Evolutionary conservation across 1,140 invertebrate genomes (phyloP).

Genomic region (Tigriopus japonicus): DNA sequence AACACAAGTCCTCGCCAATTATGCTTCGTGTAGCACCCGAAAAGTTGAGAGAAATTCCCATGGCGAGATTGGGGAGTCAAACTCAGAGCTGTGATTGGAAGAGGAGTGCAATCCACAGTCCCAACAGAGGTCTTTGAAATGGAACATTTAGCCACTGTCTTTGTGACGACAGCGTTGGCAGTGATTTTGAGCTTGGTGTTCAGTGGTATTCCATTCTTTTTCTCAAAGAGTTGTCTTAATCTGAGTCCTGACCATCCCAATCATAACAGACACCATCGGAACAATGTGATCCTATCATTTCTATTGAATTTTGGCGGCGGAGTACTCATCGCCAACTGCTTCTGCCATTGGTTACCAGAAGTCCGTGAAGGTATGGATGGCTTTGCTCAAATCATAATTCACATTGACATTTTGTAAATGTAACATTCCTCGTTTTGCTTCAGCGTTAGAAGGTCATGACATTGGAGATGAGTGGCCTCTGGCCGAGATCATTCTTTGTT

Average conservation of each 20-base stretch:
- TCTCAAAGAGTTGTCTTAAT: background rate
- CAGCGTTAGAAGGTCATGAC: background rate
- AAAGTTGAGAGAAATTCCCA: too few relatives aligned
- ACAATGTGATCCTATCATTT: constrained; percentile 24
- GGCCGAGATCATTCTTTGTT: constrained; percentile 44
- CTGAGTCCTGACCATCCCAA: background rate
- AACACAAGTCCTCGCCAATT: too few relatives aligned
- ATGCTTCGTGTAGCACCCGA: too few relatives aligned
- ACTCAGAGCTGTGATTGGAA: too few relatives aligned
- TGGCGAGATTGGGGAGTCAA: too few relatives aligned
- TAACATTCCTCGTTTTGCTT: background rate
- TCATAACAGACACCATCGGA: background rate
- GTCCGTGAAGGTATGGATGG: constrained; percentile 40
- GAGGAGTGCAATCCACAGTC: too few relatives aligned
- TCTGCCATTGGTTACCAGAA: constrained; percentile 71
- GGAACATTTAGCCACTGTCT: too few relatives aligned
- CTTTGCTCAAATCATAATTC: background rate
- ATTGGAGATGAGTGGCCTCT: constrained; percentile 34
- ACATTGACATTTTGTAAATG: too few relatives aligned
- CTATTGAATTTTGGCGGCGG: constrained; percentile 70
- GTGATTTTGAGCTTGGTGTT: background rate
- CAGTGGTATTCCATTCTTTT: background rate
- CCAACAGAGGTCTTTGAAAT: too few relatives aligned
- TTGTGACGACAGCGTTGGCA: background rate
- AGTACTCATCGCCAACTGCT: constrained; percentile 67